phyloP scores from a whole-genome alignment of 2,113 vertebrate species.

The Petromus typicus region DNA sequence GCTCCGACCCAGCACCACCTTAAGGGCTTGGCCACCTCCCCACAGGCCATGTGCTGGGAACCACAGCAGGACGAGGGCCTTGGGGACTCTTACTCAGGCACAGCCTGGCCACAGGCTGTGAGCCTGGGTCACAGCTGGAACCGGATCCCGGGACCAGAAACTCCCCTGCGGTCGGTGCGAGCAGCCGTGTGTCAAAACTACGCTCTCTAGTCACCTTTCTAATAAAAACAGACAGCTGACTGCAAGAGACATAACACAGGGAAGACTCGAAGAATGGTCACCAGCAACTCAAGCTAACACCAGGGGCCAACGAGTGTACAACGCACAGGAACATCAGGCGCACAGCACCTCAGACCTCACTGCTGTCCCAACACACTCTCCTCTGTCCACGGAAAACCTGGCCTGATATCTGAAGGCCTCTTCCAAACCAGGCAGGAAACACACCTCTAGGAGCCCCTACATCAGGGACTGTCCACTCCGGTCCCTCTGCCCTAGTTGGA shows the following conservation, averaged over 20 bases:
- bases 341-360: too few species aligned
- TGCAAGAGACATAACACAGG: background rate
- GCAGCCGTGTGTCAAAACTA: background rate
- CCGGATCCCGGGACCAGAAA: background rate
- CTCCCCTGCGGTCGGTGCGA: background rate
- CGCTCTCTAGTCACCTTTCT: background rate
- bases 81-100: background rate
- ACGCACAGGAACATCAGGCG: too few species aligned
- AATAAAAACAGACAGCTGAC: background rate
- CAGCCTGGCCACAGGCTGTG: background rate
- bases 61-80: background rate
- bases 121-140: background rate
- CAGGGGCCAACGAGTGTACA: background rate
- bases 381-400: too few species aligned
- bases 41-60: background rate
- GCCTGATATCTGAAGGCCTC: background rate
- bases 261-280: background rate
- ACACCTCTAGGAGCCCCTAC: background rate
- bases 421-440: background rate
- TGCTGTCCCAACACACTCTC: too few species aligned
- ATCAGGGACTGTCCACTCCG: background rate
- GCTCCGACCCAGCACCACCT: background rate
- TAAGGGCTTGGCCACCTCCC: background rate
- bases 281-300: background rate
- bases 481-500: constrained; percentile 38